A percentile compares a stretch with the other conserved stretches of the same genome.
These are phyloP conservation scores for Trachelus troglodyta DNA, from an alignment of 2,888 invertebrate species.

Conservation along the genomic window DNA sequence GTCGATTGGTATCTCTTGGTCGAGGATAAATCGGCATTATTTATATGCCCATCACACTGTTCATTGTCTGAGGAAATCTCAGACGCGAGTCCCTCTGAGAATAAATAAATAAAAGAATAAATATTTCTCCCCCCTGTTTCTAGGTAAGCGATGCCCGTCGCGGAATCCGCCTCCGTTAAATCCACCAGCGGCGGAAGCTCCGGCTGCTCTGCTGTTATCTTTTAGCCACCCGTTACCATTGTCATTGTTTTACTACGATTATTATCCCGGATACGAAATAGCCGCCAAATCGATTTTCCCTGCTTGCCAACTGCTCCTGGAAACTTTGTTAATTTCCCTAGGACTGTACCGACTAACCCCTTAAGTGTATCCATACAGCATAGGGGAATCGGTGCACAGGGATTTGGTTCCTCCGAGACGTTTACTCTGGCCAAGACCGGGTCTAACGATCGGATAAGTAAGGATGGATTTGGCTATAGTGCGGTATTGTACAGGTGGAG, in stretches of 20 bases:
- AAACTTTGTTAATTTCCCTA: neutral
- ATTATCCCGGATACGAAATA: neutral
- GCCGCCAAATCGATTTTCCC: neutral
- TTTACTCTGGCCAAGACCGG: neutral
- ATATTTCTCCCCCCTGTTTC: constrained; percentile 19
- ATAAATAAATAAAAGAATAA: constrained; percentile 57
- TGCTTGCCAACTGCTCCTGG: neutral
- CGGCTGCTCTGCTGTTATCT: neutral
- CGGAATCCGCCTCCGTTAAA: neutral
- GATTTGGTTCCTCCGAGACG: neutral
- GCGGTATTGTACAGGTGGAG: neutral
- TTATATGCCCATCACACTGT: constrained; percentile 57
- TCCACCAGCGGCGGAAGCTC: neutral
- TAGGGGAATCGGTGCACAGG: neutral
- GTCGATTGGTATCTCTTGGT: constrained; percentile 54
- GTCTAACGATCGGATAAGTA: neutral
- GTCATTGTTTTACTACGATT: neutral
- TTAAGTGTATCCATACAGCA: neutral
- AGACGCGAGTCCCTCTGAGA: constrained; percentile 38
- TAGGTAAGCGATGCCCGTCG: neutral
- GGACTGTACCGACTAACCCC: neutral
- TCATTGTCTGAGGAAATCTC: constrained; percentile 53
- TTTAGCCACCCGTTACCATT: neutral
- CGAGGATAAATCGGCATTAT: constrained; percentile 58
- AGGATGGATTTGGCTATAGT: neutral